Base-by-base conservation (phyloP, 37 sponge, comb jelly and placozoan genomes). In the Mnemiopsis leidyi region DNA sequence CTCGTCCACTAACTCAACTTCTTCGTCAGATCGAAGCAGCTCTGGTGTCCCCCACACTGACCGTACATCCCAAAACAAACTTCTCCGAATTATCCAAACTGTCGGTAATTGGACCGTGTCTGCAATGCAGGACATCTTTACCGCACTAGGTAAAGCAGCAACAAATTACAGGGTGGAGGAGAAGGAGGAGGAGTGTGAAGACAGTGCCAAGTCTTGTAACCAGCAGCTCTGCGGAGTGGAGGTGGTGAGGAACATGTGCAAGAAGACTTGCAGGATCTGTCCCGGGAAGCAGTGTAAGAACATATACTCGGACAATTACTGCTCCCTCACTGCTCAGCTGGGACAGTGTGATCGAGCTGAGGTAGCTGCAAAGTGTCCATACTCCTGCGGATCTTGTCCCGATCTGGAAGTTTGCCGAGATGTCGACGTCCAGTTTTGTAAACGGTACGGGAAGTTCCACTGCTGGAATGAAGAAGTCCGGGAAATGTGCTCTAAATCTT, bases 391-490 rank as follows among this genome's bases (percentile, higher is more conserved):
- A 13, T 9, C 3, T 1, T 77, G 79, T 34, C 61, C 61, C 5
- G n/a, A n/a, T n/a, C n/a, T n/a, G n/a, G 75, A 71, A 28, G 1
- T 7, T 0, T 85, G 90, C 39, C 29, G 0, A 1, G 90, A 85
- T 85, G 1, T 39, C 25, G 90, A 85, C 35, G 28, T 2, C 28
- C 61, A 85, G 40, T 85, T 85, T 26, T 85, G 90, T 26, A 25
- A 23, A 3, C 29, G 13, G 24, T 85, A 85, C 29, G 90, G 90
- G 61, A 85, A 39, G 48, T 23, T 13, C 3, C 90, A 85, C 48
- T 85, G 90, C 90, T 85, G 90, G 90, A 85, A 85, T 40, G 48
- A 18, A 0, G 90, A 39, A 5, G 90, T 85, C 7, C 38, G 36
- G 61, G 39, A 39, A 2, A 39, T 85, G 90, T 85, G 90, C 39